phyloP scores from a whole-genome alignment of 2,888 invertebrate species.

The Pachycephus smyrnensis region DNA sequence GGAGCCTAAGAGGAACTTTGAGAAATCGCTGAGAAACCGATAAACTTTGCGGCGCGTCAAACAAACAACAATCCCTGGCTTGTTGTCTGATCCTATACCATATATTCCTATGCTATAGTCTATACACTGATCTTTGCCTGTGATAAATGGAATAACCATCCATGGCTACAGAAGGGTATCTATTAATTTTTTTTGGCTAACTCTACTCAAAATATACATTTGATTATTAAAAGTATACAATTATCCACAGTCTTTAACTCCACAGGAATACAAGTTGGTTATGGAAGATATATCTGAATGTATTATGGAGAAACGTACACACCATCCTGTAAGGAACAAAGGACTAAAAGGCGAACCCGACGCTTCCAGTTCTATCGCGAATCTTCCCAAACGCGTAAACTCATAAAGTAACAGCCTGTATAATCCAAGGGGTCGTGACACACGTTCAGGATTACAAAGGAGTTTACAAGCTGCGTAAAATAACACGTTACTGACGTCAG shows the following conservation, averaged over 20 bases:
- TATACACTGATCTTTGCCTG: background rate
- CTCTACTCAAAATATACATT: no score
- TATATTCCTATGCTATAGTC: background rate
- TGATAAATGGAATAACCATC: background rate
- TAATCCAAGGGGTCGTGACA: slow-evolving; percentile 14
- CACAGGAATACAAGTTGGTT: background rate
- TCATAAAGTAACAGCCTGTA: slow-evolving; percentile 41
- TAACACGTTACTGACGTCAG: background rate
- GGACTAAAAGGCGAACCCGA: slow-evolving; percentile 26
- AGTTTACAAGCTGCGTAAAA: background rate
- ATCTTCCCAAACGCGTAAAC: slow-evolving; percentile 50
- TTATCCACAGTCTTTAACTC: background rate
- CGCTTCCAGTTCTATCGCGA: slow-evolving; percentile 49
- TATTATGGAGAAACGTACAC: background rate
- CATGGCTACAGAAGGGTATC: background rate
- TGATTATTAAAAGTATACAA: background rate
- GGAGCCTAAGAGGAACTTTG: slow-evolving; percentile 23
- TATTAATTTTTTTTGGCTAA: no score
- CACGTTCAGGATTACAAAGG: background rate
- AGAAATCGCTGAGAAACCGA: slow-evolving; percentile 54
- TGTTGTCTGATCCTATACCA: background rate
- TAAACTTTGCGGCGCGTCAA: slow-evolving; percentile 52
- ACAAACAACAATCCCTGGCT: slow-evolving; percentile 42
- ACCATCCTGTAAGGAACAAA: background rate
- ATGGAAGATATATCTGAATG: background rate